Conservation (phyloP, 2,113 vertebrate genomes). For the Dasypus novemcinctus region DNA sequence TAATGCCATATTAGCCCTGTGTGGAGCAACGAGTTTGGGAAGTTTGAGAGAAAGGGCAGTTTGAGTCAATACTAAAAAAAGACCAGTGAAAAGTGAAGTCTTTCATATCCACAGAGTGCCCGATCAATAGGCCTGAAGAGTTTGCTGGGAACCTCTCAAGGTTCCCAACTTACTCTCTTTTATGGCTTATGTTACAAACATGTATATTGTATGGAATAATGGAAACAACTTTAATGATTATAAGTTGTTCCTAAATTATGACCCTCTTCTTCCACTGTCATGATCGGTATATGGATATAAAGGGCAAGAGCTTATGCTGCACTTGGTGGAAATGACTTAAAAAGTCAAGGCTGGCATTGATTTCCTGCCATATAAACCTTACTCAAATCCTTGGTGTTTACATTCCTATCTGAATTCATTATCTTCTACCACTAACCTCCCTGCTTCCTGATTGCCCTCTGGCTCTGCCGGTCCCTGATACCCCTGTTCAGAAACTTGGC, state of each 20-base stretch:
- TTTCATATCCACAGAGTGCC: neutral
- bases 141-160: neutral
- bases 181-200: neutral
- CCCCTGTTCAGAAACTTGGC: accelerated
- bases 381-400: neutral
- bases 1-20: neutral
- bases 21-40: neutral
- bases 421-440: neutral
- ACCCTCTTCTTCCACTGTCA: too few relatives aligned
- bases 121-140: accelerated
- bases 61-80: neutral
- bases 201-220: neutral
- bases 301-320: neutral
- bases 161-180: neutral
- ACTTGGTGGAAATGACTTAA: neutral
- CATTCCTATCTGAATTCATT: accelerated
- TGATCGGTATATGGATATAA: accelerated
- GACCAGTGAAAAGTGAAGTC: neutral
- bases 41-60: neutral
- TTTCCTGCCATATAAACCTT: neutral
- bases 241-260: neutral
- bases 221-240: neutral
- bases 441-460: accelerated
- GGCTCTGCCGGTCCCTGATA: neutral
- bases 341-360: neutral